phyloP scores from a whole-genome alignment of 2,888 invertebrate species.

The Hyposoter didymator region DNA sequence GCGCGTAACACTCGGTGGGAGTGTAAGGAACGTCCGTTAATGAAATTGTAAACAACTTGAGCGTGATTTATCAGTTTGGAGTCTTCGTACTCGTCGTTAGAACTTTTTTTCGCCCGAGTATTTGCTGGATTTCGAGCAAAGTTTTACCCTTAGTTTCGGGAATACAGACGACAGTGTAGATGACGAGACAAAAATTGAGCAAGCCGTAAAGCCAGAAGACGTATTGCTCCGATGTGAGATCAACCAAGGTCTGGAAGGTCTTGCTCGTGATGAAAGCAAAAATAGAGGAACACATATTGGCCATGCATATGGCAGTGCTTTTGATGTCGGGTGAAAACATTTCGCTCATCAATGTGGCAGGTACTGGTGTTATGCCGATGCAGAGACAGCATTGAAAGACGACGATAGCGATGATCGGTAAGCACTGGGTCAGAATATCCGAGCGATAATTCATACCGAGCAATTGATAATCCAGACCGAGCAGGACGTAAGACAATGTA shows the following conservation, averaged over 20 bases:
- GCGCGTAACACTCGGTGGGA: too few species aligned
- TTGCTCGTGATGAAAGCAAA: constrained; percentile 76
- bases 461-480: constrained; percentile 74
- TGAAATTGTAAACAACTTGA: background rate
- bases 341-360: constrained; percentile 76
- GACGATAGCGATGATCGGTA: constrained; percentile 72
- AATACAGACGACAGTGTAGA: constrained; percentile 65
- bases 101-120: constrained; percentile 60
- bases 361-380: constrained; percentile 74
- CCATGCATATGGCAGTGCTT: constrained; percentile 74
- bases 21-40: background rate
- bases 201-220: constrained; percentile 75
- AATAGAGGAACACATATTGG: constrained; percentile 72
- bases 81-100: background rate
- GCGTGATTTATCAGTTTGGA: background rate
- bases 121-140: constrained; percentile 77
- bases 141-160: constrained; percentile 80
- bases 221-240: constrained; percentile 71
- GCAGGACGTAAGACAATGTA: constrained; percentile 64
- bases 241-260: constrained; percentile 75
- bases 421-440: constrained; percentile 71
- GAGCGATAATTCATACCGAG: constrained; percentile 64
- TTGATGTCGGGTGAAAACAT: constrained; percentile 77
- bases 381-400: constrained; percentile 70
- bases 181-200: constrained; percentile 63